Base-by-base conservation (phyloP, 2,113 vertebrate genomes). In the Colossoma macropomum region DNA sequence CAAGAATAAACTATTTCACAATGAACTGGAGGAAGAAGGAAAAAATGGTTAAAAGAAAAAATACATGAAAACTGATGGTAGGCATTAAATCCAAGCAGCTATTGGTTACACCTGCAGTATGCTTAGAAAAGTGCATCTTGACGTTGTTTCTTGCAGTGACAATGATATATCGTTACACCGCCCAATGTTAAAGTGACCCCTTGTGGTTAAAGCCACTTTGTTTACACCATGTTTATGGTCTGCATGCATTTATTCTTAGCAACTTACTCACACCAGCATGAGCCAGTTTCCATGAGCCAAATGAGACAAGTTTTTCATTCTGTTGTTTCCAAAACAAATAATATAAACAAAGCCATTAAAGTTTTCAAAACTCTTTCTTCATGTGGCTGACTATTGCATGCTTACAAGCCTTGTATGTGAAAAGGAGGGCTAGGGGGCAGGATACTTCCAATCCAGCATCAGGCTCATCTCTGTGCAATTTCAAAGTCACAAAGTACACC, bases 291-390 rank as follows among this genome's bases (percentile, higher is more conserved):
- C 54, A 59, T 59, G 54, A 19, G 13, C 19, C 54, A n/a, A 62
- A 62, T 62, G 23, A 62, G 59, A 1, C 38, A 71, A 9, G 38
- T 41, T 38, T 71, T 71, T 45, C 68, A 45, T 71, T 28, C 38
- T 45, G 68, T 71, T 71, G 34, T 71, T 71, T 34, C 30, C 66
- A 34, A 34, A 69, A 34, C 66, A 12, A 21, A n/a, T 71, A 10
- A 45, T 71, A 34, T 45, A 71, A 71, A 71, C 68, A 45, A 71
- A 45, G 66, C 66, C 23, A 69, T 69, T 34, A 34, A 11, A 69
- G 19, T 70, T 12, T 23, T 70, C 10, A 23, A 38, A 69, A 23
- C 32, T 38, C 32, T 38, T 23, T 38, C 19, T 69, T 69, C 12
- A 13, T 38, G 34, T 71, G 21, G 23, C 38, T n/a, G 21, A 70